These are phyloP conservation scores for Kuschelorhynchus macadamiae DNA, from an alignment of 2,888 invertebrate genomes.

Conservation along the genomic window DNA sequence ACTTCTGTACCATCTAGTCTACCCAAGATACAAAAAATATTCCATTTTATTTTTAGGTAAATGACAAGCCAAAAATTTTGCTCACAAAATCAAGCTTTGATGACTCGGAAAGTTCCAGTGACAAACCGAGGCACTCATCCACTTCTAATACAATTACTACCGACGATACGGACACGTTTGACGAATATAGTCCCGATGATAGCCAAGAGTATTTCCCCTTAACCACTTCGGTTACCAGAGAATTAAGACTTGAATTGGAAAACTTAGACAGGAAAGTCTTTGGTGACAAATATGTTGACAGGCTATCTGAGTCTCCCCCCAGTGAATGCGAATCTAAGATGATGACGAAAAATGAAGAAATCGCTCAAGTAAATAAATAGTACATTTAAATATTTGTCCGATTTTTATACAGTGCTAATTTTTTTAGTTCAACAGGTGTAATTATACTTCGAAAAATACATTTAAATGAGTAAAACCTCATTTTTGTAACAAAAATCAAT, in stretches of 20 bases:
- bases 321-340: constrained; percentile 50
- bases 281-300: constrained; percentile 71
- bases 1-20: no score
- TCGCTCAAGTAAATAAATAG: constrained; percentile 3
- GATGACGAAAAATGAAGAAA: constrained; percentile 36
- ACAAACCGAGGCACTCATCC: constrained; percentile 63
- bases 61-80: constrained; percentile 68
- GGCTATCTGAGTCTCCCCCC: constrained; percentile 58
- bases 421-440: no score
- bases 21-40: no score
- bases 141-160: constrained; percentile 58
- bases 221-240: constrained; percentile 89
- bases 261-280: constrained; percentile 89
- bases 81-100: constrained; percentile 69
- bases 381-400: background rate
- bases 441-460: no score
- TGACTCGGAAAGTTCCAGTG: constrained; percentile 70
- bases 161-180: constrained; percentile 67
- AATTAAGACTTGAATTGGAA: constrained; percentile 85
- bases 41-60: constrained; percentile 40
- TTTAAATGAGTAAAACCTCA: no score
- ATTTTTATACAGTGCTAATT: background rate
- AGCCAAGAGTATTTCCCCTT: constrained; percentile 88
- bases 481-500: no score
- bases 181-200: constrained; percentile 83